Conservation (phyloP, 2,888 invertebrate species). For the Cheilosia impressa region DNA sequence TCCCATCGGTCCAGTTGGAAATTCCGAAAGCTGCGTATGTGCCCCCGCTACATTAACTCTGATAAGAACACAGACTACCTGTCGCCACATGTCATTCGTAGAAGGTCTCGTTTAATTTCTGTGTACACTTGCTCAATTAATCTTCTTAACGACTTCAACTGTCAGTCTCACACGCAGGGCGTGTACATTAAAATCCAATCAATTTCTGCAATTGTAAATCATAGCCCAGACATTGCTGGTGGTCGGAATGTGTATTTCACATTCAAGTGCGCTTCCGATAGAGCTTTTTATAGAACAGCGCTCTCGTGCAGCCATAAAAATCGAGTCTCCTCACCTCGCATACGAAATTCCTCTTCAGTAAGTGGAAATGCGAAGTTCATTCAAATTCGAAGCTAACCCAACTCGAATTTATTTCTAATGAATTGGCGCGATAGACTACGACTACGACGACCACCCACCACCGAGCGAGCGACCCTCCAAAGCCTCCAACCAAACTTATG, state of each 20-base stretch:
- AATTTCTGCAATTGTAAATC: slow-evolving; percentile 35
- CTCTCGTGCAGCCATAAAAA: slow-evolving; percentile 53
- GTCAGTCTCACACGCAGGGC: slow-evolving; percentile 41
- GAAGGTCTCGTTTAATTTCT: slow-evolving; percentile 7
- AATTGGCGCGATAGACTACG: background rate
- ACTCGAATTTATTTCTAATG: background rate
- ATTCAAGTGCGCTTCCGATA: slow-evolving; percentile 11
- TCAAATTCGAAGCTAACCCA: slow-evolving; percentile 46
- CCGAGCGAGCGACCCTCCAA: slow-evolving; percentile 6
- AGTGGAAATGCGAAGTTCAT: slow-evolving; percentile 41
- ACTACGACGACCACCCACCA: slow-evolving; percentile 55
- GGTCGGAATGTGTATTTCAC: slow-evolving; percentile 17
- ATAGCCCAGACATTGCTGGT: slow-evolving; percentile 25
- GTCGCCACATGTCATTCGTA: background rate
- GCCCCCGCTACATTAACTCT: background rate
- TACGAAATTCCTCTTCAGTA: slow-evolving; percentile 30
- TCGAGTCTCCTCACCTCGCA: slow-evolving; percentile 19
- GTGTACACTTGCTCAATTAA: slow-evolving; percentile 27
- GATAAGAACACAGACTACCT: background rate
- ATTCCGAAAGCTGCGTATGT: background rate
- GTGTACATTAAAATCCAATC: slow-evolving; percentile 53
- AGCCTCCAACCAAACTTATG: slow-evolving; percentile 4
- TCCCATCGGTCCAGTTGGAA: background rate
- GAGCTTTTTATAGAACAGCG: slow-evolving; percentile 66
- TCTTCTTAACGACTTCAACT: slow-evolving; percentile 62